A percentile compares a stretch with the other conserved stretches of the same genome.
Conservation (phyloP, 2,888 invertebrate species). For the Rhimphoctona megacephalus region DNA sequence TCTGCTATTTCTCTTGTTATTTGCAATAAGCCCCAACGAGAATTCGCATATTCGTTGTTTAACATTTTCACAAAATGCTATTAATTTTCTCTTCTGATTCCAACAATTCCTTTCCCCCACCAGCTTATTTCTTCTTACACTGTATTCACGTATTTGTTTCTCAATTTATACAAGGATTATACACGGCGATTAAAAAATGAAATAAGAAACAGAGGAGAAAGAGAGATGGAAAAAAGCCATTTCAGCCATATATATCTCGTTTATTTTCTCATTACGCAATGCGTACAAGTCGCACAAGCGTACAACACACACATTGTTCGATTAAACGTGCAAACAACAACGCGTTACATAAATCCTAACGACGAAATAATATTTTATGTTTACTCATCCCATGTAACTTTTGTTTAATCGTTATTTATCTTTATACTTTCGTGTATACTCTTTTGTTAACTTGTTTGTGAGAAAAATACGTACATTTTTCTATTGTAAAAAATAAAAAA, state of each 20-base stretch:
- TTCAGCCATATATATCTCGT: background rate
- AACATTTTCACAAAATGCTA: slow-evolving; percentile 23
- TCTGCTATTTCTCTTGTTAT: slow-evolving; percentile 28
- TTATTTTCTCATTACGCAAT: slow-evolving; percentile 53
- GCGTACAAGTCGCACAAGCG: background rate
- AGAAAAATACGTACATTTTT: slow-evolving; percentile 11
- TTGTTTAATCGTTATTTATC: slow-evolving; percentile 36
- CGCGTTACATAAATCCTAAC: slow-evolving; percentile 39
- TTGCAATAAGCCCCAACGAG: slow-evolving; percentile 7
- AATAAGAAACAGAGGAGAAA: background rate
- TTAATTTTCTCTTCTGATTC: slow-evolving; percentile 39
- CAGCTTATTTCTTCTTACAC: background rate
- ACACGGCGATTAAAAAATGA: slow-evolving; percentile 1
- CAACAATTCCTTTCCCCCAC: slow-evolving; percentile 17
- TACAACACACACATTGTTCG: slow-evolving; percentile 49
- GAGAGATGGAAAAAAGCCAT: slow-evolving; percentile 1
- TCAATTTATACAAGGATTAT: slow-evolving; percentile 8
- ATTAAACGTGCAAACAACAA: slow-evolving; percentile 34
- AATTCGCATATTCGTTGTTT: background rate
- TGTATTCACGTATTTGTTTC: background rate
- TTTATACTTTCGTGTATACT: slow-evolving; percentile 27
- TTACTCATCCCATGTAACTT: slow-evolving; percentile 16
- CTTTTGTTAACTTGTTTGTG: slow-evolving; percentile 42
- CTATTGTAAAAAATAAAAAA: slow-evolving; percentile 6
- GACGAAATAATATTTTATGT: slow-evolving; percentile 22